phyloP scores from a whole-genome alignment of 1,140 invertebrate species.

The Lasioglossum baleicum region DNA sequence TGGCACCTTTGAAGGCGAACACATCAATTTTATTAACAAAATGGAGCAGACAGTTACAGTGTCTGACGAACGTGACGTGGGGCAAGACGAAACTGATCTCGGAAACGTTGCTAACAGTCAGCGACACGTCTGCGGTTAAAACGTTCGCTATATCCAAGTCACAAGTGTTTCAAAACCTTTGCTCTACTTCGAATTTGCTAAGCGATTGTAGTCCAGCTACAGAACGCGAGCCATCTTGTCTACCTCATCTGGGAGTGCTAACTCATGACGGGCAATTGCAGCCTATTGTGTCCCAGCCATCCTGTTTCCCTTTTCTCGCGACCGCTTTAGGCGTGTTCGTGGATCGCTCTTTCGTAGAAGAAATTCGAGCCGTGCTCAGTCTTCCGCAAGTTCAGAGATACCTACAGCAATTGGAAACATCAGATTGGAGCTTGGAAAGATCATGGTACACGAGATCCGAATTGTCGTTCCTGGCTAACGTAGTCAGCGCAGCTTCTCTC shows the following conservation, averaged over 20 bases:
- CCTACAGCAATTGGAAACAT: slow-evolving; percentile 59
- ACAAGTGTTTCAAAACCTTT: slow-evolving; percentile 66
- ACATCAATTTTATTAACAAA: slow-evolving; percentile 68
- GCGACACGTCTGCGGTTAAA: slow-evolving; percentile 59
- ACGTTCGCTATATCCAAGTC: slow-evolving; percentile 62
- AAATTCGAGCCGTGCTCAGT: slow-evolving; percentile 58
- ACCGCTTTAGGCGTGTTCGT: slow-evolving; percentile 58
- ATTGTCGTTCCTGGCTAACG: slow-evolving; percentile 64
- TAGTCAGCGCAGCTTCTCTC: slow-evolving; percentile 58
- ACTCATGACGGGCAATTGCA: slow-evolving; percentile 71
- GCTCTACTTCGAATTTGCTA: slow-evolving; percentile 74
- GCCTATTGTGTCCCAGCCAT: slow-evolving; percentile 66
- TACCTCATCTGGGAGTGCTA: slow-evolving; percentile 70
- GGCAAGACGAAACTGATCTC: slow-evolving; percentile 69
- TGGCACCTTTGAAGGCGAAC: slow-evolving; percentile 55
- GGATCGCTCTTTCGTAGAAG: slow-evolving; percentile 34
- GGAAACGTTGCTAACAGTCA: slow-evolving; percentile 61
- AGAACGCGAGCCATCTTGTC: slow-evolving; percentile 68
- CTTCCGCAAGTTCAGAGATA: slow-evolving; percentile 67
- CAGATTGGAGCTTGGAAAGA: slow-evolving; percentile 70
- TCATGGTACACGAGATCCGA: slow-evolving; percentile 76
- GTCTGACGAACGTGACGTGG: slow-evolving; percentile 69
- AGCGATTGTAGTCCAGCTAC: slow-evolving; percentile 45
- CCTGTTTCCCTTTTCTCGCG: slow-evolving; percentile 69
- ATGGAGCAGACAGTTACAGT: slow-evolving; percentile 73